Evolutionary conservation across 2,113 vertebrate genomes (phyloP), one percentile per base, ranked within the genome.

Genomic region (Menura novaehollandiae): DNA sequence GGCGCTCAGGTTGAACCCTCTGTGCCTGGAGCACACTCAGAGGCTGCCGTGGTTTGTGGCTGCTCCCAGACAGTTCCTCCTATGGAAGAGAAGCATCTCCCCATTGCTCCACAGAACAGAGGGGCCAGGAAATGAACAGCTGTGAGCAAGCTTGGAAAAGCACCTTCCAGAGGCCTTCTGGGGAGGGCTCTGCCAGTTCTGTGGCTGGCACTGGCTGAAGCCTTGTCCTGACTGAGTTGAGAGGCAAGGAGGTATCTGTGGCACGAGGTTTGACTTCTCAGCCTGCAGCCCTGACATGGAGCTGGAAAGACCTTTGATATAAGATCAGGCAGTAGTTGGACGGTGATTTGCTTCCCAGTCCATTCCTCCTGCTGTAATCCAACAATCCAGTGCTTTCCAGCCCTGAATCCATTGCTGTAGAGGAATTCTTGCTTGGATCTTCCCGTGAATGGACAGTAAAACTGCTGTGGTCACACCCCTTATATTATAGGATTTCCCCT

Each of bases 401-500:
- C 49, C 55, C 32, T 20, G 12, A 16, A 13, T 1, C 7, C 18
- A 53, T 17, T 0, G 0, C 56, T 66, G 21, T 64, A 44, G 69
- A 79, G 79, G 43, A 62, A 77, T 16, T 23, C 35, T 32, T 18
- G 10, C 35, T 73, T 33, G 66, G 71, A 52, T 60, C 30, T 89
- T 58, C 26, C 35, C 0, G 0, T 47, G 72, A 26, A 63, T 9
- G 59, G 17, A 21, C 46, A 37, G 46, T 60, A 46, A 24, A 52
- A 17, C 13, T 30, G 47, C 63, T 51, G 62, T 6, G 41, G 37
- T 16, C 63, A 30, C 73, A 26, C 3, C 51, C 59, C 35, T 47
- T 13, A 1, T 4, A 2, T 4, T 10, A 11, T 6, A 32, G 26
- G 18, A 35, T 43, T 46, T 59, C 39, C 44, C 15, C 32, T 85